phyloP scores from a whole-genome alignment of 2,888 invertebrate species.

The Pocota personata region DNA sequence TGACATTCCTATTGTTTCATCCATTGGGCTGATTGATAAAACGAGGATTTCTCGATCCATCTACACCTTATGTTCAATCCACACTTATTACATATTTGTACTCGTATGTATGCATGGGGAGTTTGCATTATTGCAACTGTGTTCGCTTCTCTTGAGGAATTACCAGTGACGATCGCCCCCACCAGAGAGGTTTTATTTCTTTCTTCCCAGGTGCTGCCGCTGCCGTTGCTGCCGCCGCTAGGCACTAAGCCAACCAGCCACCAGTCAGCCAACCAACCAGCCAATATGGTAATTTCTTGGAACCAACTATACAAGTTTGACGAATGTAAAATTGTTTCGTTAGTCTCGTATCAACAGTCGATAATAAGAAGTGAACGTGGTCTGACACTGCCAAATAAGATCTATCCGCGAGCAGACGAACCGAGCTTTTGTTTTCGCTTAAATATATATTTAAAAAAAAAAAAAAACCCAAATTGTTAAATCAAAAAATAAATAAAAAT shows the following conservation, averaged over 20 bases:
- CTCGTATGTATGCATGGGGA: slow-evolving; percentile 21
- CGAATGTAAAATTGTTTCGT: slow-evolving; percentile 74
- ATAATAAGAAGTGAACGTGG: slow-evolving; percentile 78
- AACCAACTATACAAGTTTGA: slow-evolving; percentile 72
- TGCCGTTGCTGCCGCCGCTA: slow-evolving; percentile 7
- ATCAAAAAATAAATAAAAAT: slow-evolving; percentile 28
- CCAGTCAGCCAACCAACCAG: slow-evolving; percentile 64
- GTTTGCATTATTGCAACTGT: slow-evolving; percentile 60
- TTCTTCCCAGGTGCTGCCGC: slow-evolving; percentile 42
- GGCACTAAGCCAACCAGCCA: slow-evolving; percentile 48
- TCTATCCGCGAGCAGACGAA: slow-evolving; percentile 59
- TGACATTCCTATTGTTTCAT: slow-evolving; percentile 67
- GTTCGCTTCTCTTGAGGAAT: slow-evolving; percentile 49
- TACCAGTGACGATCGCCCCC: slow-evolving; percentile 54
- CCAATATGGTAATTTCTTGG: slow-evolving; percentile 72
- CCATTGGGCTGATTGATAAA: slow-evolving; percentile 34
- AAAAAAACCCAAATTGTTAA: background rate
- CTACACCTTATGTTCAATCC: slow-evolving; percentile 29
- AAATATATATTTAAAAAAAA: slow-evolving; percentile 2
- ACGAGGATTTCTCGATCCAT: slow-evolving; percentile 59
- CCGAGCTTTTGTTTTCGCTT: slow-evolving; percentile 51
- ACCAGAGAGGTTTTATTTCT: slow-evolving; percentile 45
- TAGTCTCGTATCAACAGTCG: slow-evolving; percentile 76
- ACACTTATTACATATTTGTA: slow-evolving; percentile 25
- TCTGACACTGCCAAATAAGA: slow-evolving; percentile 76